Base-by-base conservation (phyloP, 2,888 invertebrate species). In the Lasioglossum villosulum region DNA sequence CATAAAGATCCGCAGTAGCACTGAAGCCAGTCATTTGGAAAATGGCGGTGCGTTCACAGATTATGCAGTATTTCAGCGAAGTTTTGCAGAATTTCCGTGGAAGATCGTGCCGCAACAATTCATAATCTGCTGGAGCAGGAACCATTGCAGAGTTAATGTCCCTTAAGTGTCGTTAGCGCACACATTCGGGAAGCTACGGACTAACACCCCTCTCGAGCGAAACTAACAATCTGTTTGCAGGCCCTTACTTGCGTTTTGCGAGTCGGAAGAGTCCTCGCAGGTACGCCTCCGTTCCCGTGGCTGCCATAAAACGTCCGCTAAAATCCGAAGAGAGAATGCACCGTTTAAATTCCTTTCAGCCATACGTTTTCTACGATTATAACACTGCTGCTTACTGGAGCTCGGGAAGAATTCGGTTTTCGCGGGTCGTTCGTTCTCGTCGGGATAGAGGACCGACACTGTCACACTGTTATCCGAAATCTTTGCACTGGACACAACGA, bases 391-490 rank as follows among this genome's bases (percentile, higher is more conserved):
- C 66, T 77, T 84, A 83, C 83, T 74, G 56, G 82, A 37, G 0
- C 63, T 52, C 37, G 52, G 48, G 8, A 79, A 70, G n/a, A 3
- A 8, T 5, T 70, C n/a, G 34, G 4, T 42, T 37, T 16, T 75
- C 4, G 59, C 4, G 16, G 27, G 2, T 2, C 12, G 73, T 19
- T 27, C 48, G 10, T 70, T 70, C 4, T 77, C 77, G 30, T 91
- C 90, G 1, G 91, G 88, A 71, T 88, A 91, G 48, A 91, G 83
- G 30, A 91, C 84, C 1, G 91, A 91, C 19, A 91, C 91, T 27
- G 89, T 92, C n/a, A 91, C 91, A 63, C 91, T 91, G 71, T 90
- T 92, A 63, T 88, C 83, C 66, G 82, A 89, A 72, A 88, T 81
- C 4, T 88, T 83, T 4, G 91, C 83, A 48, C 82, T 90, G 12